These are phyloP conservation scores for Onthophagus sagittarius DNA, from an alignment of 2,888 invertebrate species.

Conservation along the genomic window DNA sequence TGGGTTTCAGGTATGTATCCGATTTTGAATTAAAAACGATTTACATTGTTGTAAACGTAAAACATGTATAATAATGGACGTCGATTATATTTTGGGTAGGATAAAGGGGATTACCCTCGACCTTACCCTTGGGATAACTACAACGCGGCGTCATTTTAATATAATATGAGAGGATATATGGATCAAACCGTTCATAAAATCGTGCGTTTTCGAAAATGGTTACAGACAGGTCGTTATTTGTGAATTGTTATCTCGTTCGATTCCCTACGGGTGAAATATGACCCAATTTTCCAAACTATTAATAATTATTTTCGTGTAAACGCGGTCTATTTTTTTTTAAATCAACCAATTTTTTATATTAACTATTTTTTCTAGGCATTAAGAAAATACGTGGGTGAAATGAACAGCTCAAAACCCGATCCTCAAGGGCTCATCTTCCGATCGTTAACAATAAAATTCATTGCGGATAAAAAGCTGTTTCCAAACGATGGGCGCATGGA, in stretches of 20 bases:
- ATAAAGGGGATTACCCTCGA: not conserved
- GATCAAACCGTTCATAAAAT: not conserved
- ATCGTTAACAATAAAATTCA: conserved; percentile 36
- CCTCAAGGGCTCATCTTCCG: conserved; percentile 36
- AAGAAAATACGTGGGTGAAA: conserved; percentile 34
- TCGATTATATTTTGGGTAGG: not conserved
- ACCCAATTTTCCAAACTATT: not conserved
- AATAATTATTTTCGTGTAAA: not conserved
- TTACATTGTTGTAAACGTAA: too few species aligned
- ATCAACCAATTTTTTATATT: not conserved
- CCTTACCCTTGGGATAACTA: not conserved
- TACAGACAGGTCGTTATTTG: not conserved
- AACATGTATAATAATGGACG: too few species aligned
- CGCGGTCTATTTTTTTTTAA: not conserved
- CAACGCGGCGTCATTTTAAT: not conserved
- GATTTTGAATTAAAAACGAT: too few species aligned
- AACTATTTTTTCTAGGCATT: conserved; percentile 37
- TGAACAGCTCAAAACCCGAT: conserved; percentile 37
- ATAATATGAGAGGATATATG: not conserved
- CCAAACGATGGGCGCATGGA: conserved; percentile 35
- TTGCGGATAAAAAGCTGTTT: conserved; percentile 37
- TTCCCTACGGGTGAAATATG: not conserved
- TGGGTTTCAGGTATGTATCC: conserved; percentile 38
- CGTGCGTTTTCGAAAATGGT: not conserved
- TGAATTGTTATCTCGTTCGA: not conserved